These are phyloP conservation scores for Glaucomys volans DNA, from an alignment of 2,113 vertebrate genomes.

Conservation along the genomic window DNA sequence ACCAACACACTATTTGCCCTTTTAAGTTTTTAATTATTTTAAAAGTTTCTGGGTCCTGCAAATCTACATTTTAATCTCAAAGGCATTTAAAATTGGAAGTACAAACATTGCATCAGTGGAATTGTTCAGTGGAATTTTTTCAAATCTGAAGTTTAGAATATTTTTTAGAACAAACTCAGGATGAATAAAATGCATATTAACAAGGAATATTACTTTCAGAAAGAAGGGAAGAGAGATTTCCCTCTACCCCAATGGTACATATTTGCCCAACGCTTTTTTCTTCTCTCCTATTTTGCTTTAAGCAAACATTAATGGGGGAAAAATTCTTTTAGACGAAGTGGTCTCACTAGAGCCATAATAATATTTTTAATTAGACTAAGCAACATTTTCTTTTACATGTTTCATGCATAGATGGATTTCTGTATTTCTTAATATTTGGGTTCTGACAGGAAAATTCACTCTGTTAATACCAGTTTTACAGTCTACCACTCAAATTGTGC, in stretches of 20 bases:
- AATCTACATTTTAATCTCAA: slow-evolving; percentile 74
- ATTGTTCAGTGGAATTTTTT: slow-evolving; percentile 76
- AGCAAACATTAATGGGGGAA: slow-evolving; percentile 66
- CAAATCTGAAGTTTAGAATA: slow-evolving; percentile 64
- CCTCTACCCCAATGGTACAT: slow-evolving; percentile 52
- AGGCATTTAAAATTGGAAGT: slow-evolving; percentile 75
- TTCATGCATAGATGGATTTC: slow-evolving; percentile 85
- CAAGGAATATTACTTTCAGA: slow-evolving; percentile 75
- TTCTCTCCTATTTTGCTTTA: slow-evolving; percentile 57
- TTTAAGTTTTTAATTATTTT: slow-evolving; percentile 80
- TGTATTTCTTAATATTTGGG: slow-evolving; percentile 81
- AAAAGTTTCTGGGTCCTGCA: slow-evolving; percentile 72
- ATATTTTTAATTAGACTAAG: slow-evolving; percentile 81
- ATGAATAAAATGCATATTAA: slow-evolving; percentile 80
- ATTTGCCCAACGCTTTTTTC: background rate
- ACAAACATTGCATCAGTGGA: slow-evolving; percentile 75
- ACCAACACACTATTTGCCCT: slow-evolving; percentile 78
- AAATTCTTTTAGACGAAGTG: slow-evolving; percentile 80
- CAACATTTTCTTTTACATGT: slow-evolving; percentile 76
- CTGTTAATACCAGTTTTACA: slow-evolving; percentile 84
- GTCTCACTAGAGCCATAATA: slow-evolving; percentile 76
- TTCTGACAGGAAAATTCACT: slow-evolving; percentile 83
- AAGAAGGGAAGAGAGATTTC: slow-evolving; percentile 64
- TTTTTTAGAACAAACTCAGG: slow-evolving; percentile 82
- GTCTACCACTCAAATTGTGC: slow-evolving; percentile 84